phyloP scores from a whole-genome alignment of 1,140 invertebrate species.

The Drosophila sp. region DNA sequence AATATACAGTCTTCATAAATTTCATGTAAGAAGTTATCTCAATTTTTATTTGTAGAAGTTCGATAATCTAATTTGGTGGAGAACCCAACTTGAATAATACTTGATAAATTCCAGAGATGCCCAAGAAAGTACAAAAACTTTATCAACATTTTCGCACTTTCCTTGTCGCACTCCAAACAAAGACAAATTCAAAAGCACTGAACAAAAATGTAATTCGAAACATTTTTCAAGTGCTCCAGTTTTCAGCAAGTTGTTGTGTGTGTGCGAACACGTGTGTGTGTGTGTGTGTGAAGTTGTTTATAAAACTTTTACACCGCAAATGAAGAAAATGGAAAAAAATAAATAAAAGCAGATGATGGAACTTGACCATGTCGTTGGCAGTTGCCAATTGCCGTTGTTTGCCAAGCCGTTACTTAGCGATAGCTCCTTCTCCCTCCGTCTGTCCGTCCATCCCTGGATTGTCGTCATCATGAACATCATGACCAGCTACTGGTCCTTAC shows the following conservation, averaged over 20 bases:
- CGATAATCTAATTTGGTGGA: not conserved
- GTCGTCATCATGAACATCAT: conserved; percentile 30
- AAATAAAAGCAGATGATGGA: conserved; percentile 38
- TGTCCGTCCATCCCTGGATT: conserved; percentile 7
- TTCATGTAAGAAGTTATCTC: not conserved
- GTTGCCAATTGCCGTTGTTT: conserved; percentile 65
- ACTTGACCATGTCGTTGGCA: conserved; percentile 73
- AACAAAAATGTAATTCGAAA: conserved; percentile 74
- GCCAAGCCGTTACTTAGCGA: conserved; percentile 70
- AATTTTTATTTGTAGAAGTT: not conserved
- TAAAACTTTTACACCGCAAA: conserved; percentile 68
- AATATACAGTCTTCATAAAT: no score
- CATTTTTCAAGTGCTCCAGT: conserved; percentile 76
- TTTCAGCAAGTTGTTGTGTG: conserved; percentile 44
- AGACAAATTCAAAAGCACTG: conserved; percentile 43
- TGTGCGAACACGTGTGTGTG: conserved; percentile 37
- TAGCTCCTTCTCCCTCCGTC: conserved; percentile 10
- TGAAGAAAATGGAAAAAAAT: conserved; percentile 46
- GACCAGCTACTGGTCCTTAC: conserved; percentile 54
- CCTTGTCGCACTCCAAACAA: conserved; percentile 55
- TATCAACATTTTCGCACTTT: conserved; percentile 73
- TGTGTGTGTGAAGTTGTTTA: conserved; percentile 71
- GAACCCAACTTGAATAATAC: conserved; percentile 3
- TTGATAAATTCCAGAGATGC: conserved; percentile 5
- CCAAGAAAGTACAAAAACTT: conserved; percentile 43